These are phyloP conservation scores for Tribolium freemani DNA, from an alignment of 2,888 invertebrate species.

Conservation along the genomic window DNA sequence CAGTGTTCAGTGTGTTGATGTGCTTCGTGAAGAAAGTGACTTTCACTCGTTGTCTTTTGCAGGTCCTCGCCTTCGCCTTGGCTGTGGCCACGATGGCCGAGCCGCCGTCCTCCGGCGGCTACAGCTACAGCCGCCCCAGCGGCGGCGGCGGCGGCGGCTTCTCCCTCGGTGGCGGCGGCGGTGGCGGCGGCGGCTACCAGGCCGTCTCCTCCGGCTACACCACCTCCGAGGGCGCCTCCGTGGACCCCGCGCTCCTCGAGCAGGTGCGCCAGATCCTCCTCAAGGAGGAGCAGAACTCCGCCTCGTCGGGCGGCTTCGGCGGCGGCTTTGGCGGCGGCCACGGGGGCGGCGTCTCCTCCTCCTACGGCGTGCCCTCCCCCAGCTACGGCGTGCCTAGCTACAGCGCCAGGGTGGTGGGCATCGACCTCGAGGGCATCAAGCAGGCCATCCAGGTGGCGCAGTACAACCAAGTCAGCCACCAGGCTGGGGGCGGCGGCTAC, in stretches of 20 bases:
- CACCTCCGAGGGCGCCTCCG: slow-evolving; percentile 86
- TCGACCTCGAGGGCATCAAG: slow-evolving; percentile 87
- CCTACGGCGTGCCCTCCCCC: slow-evolving; percentile 73
- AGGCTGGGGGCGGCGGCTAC: slow-evolving; percentile 67
- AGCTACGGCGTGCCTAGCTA: slow-evolving; percentile 76
- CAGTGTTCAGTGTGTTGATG: slow-evolving; percentile 27
- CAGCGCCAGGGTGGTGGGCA: slow-evolving; percentile 78
- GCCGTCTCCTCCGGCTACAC: slow-evolving; percentile 84
- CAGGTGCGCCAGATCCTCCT: slow-evolving; percentile 88
- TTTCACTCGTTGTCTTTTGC: slow-evolving; percentile 65
- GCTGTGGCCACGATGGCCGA: slow-evolving; percentile 83
- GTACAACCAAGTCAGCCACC: slow-evolving; percentile 79
- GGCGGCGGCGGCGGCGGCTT: slow-evolving; percentile 67
- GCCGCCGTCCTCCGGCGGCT: slow-evolving; percentile 76
- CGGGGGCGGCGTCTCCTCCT: slow-evolving; percentile 70
- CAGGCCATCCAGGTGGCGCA: slow-evolving; percentile 91
- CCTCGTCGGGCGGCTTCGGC: slow-evolving; percentile 69
- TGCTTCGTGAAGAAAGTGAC: slow-evolving; percentile 39
- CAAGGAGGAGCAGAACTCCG: slow-evolving; percentile 81
- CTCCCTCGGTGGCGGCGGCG: slow-evolving; percentile 59
- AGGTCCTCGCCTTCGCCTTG: slow-evolving; percentile 88
- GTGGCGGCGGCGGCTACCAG: slow-evolving; percentile 80
- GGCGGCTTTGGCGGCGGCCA: slow-evolving; percentile 70
- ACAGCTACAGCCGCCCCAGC: slow-evolving; percentile 81
- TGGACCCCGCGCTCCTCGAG: slow-evolving; percentile 84